These are phyloP conservation scores for Rhinella marina DNA, from an alignment of 2,797 vertebrate species.

Conservation along the genomic window DNA sequence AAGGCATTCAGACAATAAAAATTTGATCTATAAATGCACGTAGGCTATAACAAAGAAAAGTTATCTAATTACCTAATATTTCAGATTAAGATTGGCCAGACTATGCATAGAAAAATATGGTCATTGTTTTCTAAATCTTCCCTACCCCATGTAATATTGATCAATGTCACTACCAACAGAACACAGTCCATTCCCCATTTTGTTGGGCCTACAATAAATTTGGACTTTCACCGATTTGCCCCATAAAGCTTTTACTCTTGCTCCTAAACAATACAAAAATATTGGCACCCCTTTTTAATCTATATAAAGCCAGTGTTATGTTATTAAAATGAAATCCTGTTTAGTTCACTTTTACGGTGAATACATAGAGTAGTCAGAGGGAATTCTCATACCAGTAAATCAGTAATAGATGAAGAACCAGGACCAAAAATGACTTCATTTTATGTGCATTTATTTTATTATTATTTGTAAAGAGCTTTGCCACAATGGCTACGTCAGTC, in stretches of 20 bases:
- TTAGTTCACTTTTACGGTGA: constrained; percentile 12
- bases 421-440: constrained; percentile 47
- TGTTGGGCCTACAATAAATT: not conserved
- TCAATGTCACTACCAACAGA: not conserved
- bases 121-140: too few relatives aligned
- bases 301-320: not conserved
- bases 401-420: constrained; percentile 25
- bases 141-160: too few relatives aligned
- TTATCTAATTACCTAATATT: too few relatives aligned
- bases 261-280: not conserved
- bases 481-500: constrained; percentile 27
- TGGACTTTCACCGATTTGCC: not conserved
- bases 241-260: not conserved
- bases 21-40: too few relatives aligned
- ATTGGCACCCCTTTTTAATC: not conserved
- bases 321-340: constrained; percentile 23
- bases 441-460: constrained; percentile 51
- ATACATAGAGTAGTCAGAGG: constrained; percentile 7
- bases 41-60: too few relatives aligned
- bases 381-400: constrained; percentile 27
- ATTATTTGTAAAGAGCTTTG: constrained; percentile 27
- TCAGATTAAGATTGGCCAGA: too few relatives aligned
- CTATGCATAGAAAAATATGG: too few relatives aligned
- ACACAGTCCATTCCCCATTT: not conserved
- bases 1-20: too few relatives aligned